These are phyloP conservation scores for Dinocampus coccinellae DNA, from an alignment of 2,888 invertebrate species.

Conservation along the genomic window DNA sequence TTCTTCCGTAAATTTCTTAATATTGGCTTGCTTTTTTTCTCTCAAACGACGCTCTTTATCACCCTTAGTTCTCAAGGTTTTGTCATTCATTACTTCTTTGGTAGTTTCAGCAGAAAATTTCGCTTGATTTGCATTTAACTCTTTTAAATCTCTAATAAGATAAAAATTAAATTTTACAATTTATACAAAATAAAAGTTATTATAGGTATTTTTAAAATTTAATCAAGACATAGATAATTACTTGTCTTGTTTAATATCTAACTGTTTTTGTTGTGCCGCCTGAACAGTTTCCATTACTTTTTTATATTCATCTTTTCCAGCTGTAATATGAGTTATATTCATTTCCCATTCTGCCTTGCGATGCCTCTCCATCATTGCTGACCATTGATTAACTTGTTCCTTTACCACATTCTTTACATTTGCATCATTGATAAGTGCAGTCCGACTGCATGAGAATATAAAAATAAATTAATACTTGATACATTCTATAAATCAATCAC, in stretches of 20 bases:
- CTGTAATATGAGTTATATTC: constrained; percentile 72
- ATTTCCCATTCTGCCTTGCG: constrained; percentile 74
- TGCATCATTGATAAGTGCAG: constrained; percentile 64
- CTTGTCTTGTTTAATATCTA: constrained; percentile 74
- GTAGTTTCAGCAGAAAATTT: constrained; percentile 78
- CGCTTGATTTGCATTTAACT: constrained; percentile 76
- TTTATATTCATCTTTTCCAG: constrained; percentile 72
- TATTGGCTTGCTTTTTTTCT: constrained; percentile 76
- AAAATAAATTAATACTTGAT: not conserved
- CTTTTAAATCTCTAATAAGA: constrained; percentile 74
- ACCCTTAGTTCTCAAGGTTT: constrained; percentile 77
- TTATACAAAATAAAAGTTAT: constrained; percentile 43
- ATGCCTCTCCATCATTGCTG: constrained; percentile 72
- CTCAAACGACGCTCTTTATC: constrained; percentile 75
- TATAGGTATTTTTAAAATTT: not conserved
- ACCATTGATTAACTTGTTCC: constrained; percentile 78
- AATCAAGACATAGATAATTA: constrained; percentile 51
- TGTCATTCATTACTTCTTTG: constrained; percentile 76
- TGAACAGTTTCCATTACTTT: constrained; percentile 72
- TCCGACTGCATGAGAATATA: constrained; percentile 57
- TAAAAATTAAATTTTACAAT: constrained; percentile 24
- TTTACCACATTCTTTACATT: constrained; percentile 71
- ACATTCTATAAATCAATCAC: constrained; percentile 45
- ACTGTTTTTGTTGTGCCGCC: constrained; percentile 71
- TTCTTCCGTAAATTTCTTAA: constrained; percentile 77